Evolutionary conservation across 2,797 vertebrate species (phyloP), one percentile per base, ranked within the genome.

Genomic region (Peromyscus melanophrys): DNA sequence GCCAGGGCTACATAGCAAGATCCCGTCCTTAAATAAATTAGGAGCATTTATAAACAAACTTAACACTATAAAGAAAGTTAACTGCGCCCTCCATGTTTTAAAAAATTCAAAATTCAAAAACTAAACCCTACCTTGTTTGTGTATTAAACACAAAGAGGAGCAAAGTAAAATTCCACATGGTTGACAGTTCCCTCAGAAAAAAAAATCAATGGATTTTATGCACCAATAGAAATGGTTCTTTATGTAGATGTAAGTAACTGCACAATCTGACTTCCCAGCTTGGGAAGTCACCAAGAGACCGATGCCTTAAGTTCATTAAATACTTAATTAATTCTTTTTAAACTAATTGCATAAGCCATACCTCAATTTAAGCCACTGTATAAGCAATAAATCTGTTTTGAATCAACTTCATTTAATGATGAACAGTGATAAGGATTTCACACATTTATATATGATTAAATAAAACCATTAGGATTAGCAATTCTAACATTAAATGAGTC

Each of bases 401-500:
- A 91, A 89, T 95, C 37, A 92, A 71, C 46, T 95, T 94, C 61
- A 63, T 63, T 89, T 77, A 73, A 61, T 73, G 55, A 14, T 78
- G 76, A 88, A 57, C 34, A 82, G 57, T 75, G 16, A 59, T 46
- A 93, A 96, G 52, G n/a, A 86, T 88, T 95, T 85, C 55, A 17
- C 1, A 37, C 37, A 57, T 94, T 83, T n/a, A 73, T 43, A 82
- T 57, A 55, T 69, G 43, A 63, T 82, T 94, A 92, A 2, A 88
- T 90, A 82, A 95, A 95, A 94, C 13, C 69, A 85, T 69, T 59
- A 78, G 81, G 3, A 80, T 87, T 84, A 95, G 75, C 43, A 65
- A 93, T 90, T 92, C 63, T 95, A 88, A 88, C 67, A 88, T 75
- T 94, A 92, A 95, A 93, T 59, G 43, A 95, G 25, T 80, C 12